These are phyloP conservation scores for Temnothorax longispinosus DNA, from an alignment of 1,140 invertebrate species.

Conservation along the genomic window DNA sequence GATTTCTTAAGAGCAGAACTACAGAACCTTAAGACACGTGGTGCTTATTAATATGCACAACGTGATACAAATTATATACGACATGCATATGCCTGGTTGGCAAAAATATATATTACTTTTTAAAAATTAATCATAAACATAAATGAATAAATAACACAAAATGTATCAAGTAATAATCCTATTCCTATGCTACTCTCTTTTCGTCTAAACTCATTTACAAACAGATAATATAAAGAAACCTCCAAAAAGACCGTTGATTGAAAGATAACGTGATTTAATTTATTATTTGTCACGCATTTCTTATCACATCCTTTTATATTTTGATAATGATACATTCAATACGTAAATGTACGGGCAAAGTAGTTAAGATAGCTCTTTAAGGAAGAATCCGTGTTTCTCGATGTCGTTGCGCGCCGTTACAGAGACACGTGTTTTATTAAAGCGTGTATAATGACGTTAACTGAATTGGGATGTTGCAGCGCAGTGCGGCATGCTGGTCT, in stretches of 20 bases:
- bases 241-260: not conserved
- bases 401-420: not conserved
- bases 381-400: constrained; percentile 1
- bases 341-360: not conserved
- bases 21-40: not conserved
- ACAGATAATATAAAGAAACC: not conserved
- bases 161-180: not conserved
- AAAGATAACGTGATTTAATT: not conserved
- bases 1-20: not conserved
- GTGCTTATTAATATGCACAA: not conserved
- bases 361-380: not conserved
- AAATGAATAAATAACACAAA: not conserved
- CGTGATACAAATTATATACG: not conserved
- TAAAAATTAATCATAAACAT: not conserved
- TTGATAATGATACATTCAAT: no score
- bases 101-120: not conserved
- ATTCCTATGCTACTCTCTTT: not conserved
- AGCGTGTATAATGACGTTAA: constrained; percentile 49
- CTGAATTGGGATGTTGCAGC: constrained; percentile 37
- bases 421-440: constrained; percentile 47
- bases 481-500: constrained; percentile 32
- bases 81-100: not conserved
- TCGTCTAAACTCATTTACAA: not conserved
- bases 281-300: not conserved
- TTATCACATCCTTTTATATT: not conserved